phyloP scores from a whole-genome alignment of 1,140 invertebrate species.

The Drosophila novamexicana region DNA sequence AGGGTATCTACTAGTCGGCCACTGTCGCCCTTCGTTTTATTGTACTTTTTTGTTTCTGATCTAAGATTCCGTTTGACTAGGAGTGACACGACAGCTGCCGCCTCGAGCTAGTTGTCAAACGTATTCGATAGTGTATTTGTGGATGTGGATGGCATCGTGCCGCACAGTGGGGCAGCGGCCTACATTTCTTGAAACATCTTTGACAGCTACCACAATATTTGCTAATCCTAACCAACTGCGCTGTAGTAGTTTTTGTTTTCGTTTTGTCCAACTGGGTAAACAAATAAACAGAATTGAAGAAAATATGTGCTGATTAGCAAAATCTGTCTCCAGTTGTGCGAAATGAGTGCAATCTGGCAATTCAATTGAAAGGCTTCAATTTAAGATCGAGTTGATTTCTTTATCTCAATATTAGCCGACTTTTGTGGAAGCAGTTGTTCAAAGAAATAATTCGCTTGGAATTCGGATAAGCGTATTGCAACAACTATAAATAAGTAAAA shows the following conservation, averaged over 20 bases:
- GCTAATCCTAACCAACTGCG: constrained; percentile 6
- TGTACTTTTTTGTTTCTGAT: constrained; percentile 16
- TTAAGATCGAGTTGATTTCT: neutral
- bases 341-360: neutral
- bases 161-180: constrained; percentile 8
- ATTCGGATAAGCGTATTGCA: neutral
- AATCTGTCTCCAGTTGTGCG: neutral
- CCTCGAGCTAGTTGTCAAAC: constrained; percentile 33
- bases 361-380: neutral
- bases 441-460: neutral
- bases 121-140: constrained; percentile 20
- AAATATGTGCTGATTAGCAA: neutral
- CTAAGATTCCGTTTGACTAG: constrained; percentile 7
- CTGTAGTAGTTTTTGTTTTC: neutral
- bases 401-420: neutral
- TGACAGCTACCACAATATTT: constrained; percentile 16
- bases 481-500: neutral
- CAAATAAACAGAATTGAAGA: constrained; percentile 17
- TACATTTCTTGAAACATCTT: constrained; percentile 1
- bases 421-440: neutral
- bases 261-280: constrained; percentile 11
- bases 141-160: neutral
- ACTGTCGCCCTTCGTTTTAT: no score
- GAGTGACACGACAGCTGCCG: constrained; percentile 45
- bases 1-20: no score